phyloP scores from a whole-genome alignment of 2,113 vertebrate genomes.

The Phalacrocorax carbo region DNA sequence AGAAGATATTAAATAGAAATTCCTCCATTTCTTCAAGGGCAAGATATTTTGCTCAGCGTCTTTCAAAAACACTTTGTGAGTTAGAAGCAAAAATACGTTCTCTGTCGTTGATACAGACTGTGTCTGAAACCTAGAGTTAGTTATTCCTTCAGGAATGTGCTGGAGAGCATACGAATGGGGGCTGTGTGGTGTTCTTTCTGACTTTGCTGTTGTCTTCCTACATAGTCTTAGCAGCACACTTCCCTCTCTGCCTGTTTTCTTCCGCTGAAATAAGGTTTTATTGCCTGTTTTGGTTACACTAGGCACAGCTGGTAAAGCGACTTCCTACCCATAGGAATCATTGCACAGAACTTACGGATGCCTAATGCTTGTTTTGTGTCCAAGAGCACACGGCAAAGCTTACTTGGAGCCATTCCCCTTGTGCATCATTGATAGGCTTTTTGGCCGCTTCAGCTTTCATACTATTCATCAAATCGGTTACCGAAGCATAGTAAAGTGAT shows the following conservation, averaged over 20 bases:
- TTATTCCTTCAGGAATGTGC: background rate
- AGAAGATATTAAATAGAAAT: background rate
- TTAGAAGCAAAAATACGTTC: background rate
- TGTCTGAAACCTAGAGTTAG: background rate
- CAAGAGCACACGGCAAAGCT: background rate
- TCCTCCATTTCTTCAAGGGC: background rate
- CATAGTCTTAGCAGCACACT: rapidly evolving
- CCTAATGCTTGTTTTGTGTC: rapidly evolving
- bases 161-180: background rate
- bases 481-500: background rate
- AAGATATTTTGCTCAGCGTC: background rate
- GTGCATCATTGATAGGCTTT: background rate
- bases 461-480: background rate
- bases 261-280: background rate
- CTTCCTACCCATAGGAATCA: background rate
- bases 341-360: rapidly evolving
- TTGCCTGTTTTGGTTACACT: background rate
- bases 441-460: background rate
- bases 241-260: background rate
- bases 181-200: background rate
- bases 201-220: background rate
- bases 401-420: background rate
- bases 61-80: background rate
- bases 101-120: background rate
- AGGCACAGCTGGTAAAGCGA: background rate